Base-by-base conservation (phyloP, 2,113 vertebrate genomes). In the Ibidorhyncha struthersii region DNA sequence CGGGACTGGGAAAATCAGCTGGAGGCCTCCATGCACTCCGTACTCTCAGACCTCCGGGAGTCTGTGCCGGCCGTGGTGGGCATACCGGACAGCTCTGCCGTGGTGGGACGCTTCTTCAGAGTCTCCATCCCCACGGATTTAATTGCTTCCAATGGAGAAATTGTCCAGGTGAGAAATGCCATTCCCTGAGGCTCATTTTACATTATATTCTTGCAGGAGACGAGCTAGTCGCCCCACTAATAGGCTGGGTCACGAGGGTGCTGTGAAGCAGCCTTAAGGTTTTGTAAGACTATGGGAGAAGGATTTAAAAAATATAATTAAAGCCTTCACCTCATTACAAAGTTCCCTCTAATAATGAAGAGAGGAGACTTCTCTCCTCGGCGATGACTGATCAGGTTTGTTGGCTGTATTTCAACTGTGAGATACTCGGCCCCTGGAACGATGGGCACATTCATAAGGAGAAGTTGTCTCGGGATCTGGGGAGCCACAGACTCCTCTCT, bases 1-100 rank as follows among this genome's bases (percentile, higher is more conserved):
- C 98, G 98, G 97, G 98, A 99, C 98, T 98, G 98, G 97, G 98
- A 99, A 50, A 98, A 98, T 97, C 99, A 99, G 92, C 97, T 99
- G 8, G 99, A 99, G 97, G 99, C 99, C 9, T 99, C 99, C 90
- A 99, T 99, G 99, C 99, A 99, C 96, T 99, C 99, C 0, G 96
- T 99, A 86, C 98, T 99, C 17, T 97, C 98, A 1, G 99, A 99
- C 65, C 96, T 99, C 13, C 98, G 98, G 5, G 98, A 98, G 93
- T 94, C 98, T 22, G 92, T 98, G 17, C 98, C 98, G 0, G 89
- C 98, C 1, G 98, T 98, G 96, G 97, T 98, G 86, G 99, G 98
- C 82, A 99, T 99, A 45, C 99, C 99, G 0, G 99, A 99, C 96
- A 99, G 99, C 88, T 99, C 98, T 0, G 99, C 99, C 0, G 97